Percentiles rank a stretch among this genome's conserved stretches.
Evolutionary conservation across 2,113 vertebrate species (phyloP).

Genomic region (Oryzias curvinotus): DNA sequence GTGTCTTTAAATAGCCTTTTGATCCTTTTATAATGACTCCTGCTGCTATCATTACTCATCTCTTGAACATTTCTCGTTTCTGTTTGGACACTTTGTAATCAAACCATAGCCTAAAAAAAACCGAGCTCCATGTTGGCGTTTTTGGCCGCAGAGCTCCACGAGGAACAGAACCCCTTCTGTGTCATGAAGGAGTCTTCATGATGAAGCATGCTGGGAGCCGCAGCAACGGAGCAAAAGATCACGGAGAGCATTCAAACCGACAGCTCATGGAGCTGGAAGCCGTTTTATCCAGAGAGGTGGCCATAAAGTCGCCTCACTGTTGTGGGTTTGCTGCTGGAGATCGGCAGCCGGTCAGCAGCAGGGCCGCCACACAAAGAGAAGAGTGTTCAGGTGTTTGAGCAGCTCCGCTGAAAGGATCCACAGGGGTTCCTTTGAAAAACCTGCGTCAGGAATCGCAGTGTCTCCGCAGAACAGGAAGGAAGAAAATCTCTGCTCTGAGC

Average conservation of each 20-base stretch:
- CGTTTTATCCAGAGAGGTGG: conserved; percentile 39
- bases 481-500: too few species aligned
- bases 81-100: conserved; percentile 15
- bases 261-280: conserved; percentile 41
- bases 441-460: too few species aligned
- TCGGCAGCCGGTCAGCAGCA: too few species aligned
- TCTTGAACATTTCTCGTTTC: not conserved
- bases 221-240: too few species aligned
- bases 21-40: too few species aligned
- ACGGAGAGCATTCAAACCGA: not conserved
- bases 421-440: too few species aligned
- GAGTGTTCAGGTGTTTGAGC: conserved; percentile 35
- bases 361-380: conserved; percentile 17
- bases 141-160: conserved; percentile 33
- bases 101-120: conserved; percentile 10
- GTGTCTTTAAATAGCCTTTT: too few species aligned
- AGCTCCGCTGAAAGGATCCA: not conserved
- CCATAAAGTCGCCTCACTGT: conserved; percentile 50
- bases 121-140: conserved; percentile 3
- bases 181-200: conserved; percentile 30
- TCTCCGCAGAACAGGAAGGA: too few species aligned
- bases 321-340: conserved; percentile 29
- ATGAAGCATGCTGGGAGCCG: not conserved
- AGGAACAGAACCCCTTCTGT: conserved; percentile 41
- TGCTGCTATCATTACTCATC: not conserved